Percentiles rank a stretch among this genome's conserved stretches.
Evolutionary conservation across 2,113 vertebrate genomes (phyloP).

Genomic region (Chloropsis cyanopogon): DNA sequence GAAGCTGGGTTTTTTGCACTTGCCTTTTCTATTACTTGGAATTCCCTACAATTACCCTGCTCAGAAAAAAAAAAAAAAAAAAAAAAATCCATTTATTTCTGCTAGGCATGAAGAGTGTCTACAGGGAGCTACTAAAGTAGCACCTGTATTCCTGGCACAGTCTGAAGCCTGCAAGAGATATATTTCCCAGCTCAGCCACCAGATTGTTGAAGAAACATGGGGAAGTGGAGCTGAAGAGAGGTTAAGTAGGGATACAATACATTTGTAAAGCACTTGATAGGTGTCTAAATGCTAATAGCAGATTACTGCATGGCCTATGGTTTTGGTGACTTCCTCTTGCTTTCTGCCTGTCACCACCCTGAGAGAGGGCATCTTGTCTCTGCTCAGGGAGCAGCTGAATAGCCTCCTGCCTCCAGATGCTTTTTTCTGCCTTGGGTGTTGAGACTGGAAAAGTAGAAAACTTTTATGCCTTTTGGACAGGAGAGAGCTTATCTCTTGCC

Average conservation of each 20-base stretch:
- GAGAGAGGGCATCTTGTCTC: background rate
- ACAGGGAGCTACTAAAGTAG: background rate
- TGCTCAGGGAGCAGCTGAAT: background rate
- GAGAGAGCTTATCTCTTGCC: background rate
- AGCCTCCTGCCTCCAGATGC: background rate
- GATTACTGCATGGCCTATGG: background rate
- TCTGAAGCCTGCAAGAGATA: background rate
- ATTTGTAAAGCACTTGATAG: background rate
- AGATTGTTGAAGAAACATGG: background rate
- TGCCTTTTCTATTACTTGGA: background rate
- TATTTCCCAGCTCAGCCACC: background rate
- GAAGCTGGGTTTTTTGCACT: background rate
- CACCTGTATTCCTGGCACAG: background rate
- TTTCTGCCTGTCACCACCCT: background rate
- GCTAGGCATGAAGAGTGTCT: background rate
- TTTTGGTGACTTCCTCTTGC: background rate
- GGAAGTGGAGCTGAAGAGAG: background rate
- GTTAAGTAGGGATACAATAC: background rate
- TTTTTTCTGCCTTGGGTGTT: background rate
- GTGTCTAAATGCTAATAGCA: background rate
- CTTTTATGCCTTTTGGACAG: background rate
- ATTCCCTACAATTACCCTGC: background rate
- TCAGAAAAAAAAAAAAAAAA: background rate
- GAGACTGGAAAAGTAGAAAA: background rate
- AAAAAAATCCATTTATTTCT: background rate